Percentiles rank a stretch among this genome's conserved stretches.
phyloP scores from a whole-genome alignment of 2,888 invertebrate species.

The Cryptus viduatorius region DNA sequence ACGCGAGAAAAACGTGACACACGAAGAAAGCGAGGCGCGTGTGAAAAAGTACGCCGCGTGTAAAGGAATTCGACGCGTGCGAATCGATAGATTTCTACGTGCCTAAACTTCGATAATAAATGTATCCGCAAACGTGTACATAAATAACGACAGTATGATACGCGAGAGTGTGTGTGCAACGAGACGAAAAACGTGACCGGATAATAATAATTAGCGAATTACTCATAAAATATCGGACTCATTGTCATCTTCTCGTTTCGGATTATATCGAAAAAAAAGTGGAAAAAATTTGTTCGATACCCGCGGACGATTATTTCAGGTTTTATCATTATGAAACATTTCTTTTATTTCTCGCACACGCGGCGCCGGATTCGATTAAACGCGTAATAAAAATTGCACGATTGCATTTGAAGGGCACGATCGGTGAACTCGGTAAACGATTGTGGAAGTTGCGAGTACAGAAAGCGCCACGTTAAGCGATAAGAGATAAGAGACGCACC shows the following conservation, averaged over 20 bases:
- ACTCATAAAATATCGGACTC: background rate
- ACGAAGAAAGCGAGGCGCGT: too few species aligned
- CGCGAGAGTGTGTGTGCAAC: background rate
- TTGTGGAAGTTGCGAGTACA: slow-evolving; percentile 24
- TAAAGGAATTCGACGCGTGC: background rate
- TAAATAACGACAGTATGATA: too few species aligned
- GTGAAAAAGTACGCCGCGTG: too few species aligned
- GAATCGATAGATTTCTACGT: slow-evolving; percentile 8
- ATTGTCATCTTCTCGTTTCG: background rate
- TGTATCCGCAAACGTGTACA: background rate
- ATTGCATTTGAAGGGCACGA: slow-evolving; percentile 23
- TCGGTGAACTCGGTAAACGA: slow-evolving; percentile 2
- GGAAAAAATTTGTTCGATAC: background rate
- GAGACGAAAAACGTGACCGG: slow-evolving; percentile 39
- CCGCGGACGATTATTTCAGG: background rate
- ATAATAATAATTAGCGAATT: slow-evolving; percentile 31
- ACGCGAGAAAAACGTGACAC: too few species aligned
- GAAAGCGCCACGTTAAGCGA: background rate
- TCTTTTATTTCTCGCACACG: background rate
- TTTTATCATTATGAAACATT: background rate
- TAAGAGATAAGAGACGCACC: slow-evolving; percentile 11
- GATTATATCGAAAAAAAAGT: background rate
- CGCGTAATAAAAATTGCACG: background rate
- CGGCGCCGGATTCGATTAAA: background rate
- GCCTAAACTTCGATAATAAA: slow-evolving; percentile 3